A percentile compares a stretch with the other conserved stretches of the same genome.
Conservation (phyloP, 2,113 vertebrate genomes). For the Petromus typicus region DNA sequence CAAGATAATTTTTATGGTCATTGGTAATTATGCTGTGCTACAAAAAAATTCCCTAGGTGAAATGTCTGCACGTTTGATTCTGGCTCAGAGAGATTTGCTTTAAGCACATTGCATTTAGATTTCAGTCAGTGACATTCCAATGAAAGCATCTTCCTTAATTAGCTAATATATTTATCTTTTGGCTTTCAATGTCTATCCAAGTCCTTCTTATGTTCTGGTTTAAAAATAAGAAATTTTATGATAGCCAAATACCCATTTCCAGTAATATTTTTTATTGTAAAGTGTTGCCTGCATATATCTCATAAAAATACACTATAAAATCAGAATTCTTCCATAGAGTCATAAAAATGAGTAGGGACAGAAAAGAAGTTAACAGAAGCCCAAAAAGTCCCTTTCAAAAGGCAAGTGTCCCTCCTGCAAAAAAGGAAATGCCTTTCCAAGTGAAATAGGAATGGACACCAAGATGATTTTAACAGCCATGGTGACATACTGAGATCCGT, state of each 20-base stretch:
- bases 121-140: background rate
- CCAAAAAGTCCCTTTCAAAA: background rate
- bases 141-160: background rate
- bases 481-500: background rate
- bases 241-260: background rate
- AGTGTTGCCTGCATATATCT: background rate
- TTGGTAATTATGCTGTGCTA: background rate
- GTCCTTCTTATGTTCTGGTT: background rate
- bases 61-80: background rate
- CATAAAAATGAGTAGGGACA: background rate
- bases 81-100: background rate
- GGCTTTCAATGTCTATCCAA: background rate
- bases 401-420: no score
- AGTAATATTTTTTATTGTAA: background rate
- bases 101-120: background rate
- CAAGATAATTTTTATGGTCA: background rate
- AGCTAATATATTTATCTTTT: background rate
- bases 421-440: background rate
- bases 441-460: background rate
- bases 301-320: background rate
- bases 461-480: background rate
- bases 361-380: background rate
- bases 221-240: slow-evolving; percentile 13
- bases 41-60: background rate
- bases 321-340: background rate